Evolutionary conservation across 2,888 invertebrate genomes (phyloP).

Genomic region (Trimorus sp.): DNA sequence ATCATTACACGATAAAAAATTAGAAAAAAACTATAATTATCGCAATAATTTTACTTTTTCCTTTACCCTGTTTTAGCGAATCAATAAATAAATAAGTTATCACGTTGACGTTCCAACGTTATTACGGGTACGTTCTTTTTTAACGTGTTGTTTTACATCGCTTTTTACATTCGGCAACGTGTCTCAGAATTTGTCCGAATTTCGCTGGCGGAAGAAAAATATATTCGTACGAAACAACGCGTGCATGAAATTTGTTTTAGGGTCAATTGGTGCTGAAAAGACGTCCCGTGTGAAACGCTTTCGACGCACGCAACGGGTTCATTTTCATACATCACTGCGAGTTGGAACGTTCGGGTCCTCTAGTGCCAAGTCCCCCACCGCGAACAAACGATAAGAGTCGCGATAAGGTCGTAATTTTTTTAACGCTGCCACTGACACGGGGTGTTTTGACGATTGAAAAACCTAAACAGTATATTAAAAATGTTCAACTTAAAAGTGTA

Average conservation of each 20-base stretch:
- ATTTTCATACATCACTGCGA: conserved; percentile 27
- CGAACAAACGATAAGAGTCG: not conserved
- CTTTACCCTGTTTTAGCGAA: too few species aligned
- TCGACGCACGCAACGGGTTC: conserved; percentile 32
- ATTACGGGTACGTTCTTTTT: too few species aligned
- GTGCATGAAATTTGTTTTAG: conserved; percentile 42
- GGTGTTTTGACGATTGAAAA: not conserved
- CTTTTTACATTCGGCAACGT: too few species aligned
- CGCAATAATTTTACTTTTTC: too few species aligned
- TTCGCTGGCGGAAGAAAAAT: not conserved
- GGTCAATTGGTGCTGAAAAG: conserved; percentile 41
- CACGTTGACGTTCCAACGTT: too few species aligned
- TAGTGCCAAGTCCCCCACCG: not conserved
- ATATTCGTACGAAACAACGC: not conserved
- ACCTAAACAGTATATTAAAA: too few species aligned
- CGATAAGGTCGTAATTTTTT: conserved; percentile 8
- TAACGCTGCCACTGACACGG: not conserved
- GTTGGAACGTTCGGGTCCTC: conserved; percentile 10
- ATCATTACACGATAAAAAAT: too few species aligned
- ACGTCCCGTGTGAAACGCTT: conserved; percentile 9
- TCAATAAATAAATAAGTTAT: too few species aligned
- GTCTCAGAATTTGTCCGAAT: too few species aligned
- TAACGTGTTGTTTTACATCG: too few species aligned
- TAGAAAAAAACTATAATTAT: too few species aligned
- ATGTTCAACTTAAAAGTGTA: too few species aligned